phyloP scores from a whole-genome alignment of 2,113 vertebrate genomes.

The Catagonus wagneri region DNA sequence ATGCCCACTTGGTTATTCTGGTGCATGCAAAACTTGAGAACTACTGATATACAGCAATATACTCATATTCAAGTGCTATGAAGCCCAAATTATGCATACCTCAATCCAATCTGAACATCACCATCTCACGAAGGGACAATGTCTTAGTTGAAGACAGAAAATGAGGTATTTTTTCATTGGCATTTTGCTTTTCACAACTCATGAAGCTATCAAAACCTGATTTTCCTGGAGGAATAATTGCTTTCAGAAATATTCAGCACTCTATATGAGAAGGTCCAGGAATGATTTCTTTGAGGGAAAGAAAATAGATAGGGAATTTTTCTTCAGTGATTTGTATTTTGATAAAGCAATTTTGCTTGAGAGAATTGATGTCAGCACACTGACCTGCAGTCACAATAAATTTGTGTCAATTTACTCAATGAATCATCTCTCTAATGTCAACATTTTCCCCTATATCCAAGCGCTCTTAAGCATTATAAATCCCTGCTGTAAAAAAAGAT shows the following conservation, averaged over 20 bases:
- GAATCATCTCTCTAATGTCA: conserved; percentile 52
- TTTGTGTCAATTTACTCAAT: conserved; percentile 61
- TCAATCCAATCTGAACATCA: neutral
- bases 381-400: conserved; percentile 53
- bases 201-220: neutral
- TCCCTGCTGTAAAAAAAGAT: neutral
- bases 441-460: conserved; percentile 39
- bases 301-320: neutral
- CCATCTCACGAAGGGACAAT: neutral
- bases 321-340: conserved; percentile 43
- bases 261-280: neutral
- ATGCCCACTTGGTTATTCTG: neutral
- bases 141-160: neutral
- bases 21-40: neutral
- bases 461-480: conserved; percentile 53
- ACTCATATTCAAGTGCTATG: neutral
- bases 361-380: conserved; percentile 44
- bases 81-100: neutral
- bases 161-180: neutral
- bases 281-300: conserved; percentile 42
- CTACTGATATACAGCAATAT: neutral
- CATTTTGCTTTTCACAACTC: conserved; percentile 51
- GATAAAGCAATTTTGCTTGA: conserved; percentile 53
- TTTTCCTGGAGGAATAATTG: conserved; percentile 52
- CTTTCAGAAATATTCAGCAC: conserved; percentile 43